Evolutionary conservation across 2,888 invertebrate species (phyloP), one percentile per base, ranked within the genome.

Genomic region (Chalcosyrphus nemorum): DNA sequence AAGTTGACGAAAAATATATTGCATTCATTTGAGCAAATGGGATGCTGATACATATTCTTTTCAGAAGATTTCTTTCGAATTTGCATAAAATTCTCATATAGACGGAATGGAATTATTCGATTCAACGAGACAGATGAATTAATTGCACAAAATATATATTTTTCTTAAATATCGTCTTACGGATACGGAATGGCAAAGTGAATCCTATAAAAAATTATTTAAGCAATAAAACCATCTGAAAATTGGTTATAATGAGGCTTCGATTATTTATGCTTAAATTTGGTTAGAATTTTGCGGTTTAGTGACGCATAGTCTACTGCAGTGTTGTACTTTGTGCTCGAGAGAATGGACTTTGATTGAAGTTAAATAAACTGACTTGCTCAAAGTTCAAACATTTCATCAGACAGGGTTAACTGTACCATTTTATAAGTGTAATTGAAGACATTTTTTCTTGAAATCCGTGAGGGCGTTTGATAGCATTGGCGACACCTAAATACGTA

Each of bases 61-160:
- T 41, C 9, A 61, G n/a, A 27, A 52, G 27, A 27, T 27, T 70
- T 68, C 15, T 56, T 66, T 13, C 3, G 15, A 54, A 84, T 84
- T 84, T 80, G 65, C 84, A 84, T 78, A 65, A 71, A 71, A 78
- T 56, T 63, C 78, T 15, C 82, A 78, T 84, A 84, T 78, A 84
- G 82, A 84, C 82, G 7, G 50, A 68, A 56, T 68, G 54, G 13
- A 50, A 45, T 63, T 82, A 68, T 47, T 78, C 41, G 17, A 29
- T 61, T 61, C 7, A 66, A 41, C 35, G 54, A 59, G 68, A 72
- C 68, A 72, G 35, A 57, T 27, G 54, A 76, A 72, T 82, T 61
- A 43, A 72, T 66, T 82, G 61, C 19, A 43, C 41, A 13, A 54
- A 82, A 66, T 66, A 66, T 66, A n/a, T n/a, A n/a, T n/a, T n/a